Evolutionary conservation across 2,888 invertebrate genomes (phyloP), one percentile per base, ranked within the genome.

Genomic region (Pedicia rivosa): DNA sequence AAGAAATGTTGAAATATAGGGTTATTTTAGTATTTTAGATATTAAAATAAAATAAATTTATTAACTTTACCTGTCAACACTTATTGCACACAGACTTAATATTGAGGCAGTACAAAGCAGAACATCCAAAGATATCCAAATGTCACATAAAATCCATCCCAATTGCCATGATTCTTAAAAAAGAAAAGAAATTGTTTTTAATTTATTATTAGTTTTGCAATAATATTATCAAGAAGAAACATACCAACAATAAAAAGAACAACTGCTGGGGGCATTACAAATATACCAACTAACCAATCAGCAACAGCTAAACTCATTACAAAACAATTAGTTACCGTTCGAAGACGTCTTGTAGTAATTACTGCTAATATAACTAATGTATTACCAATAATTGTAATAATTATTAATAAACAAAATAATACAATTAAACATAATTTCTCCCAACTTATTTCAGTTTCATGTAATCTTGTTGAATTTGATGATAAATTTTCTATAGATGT

Each of bases 181-280:
- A 45, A 54, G 36, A 34, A 27, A 27, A 16, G 19, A 31, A 15
- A 20, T 39, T 24, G 17, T 34, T 14, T 4, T 9, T 19, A 22
- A 15, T 15, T 27, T 27, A 27, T 13, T 2, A 27, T 15, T 5
- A 15, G 12, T 4, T n/a, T 30, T 10, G 10, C 6, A 16, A 17
- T 30, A 30, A 7, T 30, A 16, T 20, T 20, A 20, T 20, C 5
- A 20, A 20, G 20, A 13, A 12, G 10, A 10, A 30, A 9, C 76
- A 78, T 62, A 72, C 88, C 86, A 62, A 75, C 76, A 37, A 90
- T 69, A 62, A 86, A 77, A 40, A 81, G 72, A 2, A 39, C 32
- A 7, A 91, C 86, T n/a, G 91, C 90, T 32, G 90, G 90, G 3
- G 94, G 94, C 80, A 95, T 83, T 1, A 95, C 92, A 50, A 88